Percentiles rank a stretch among this genome's conserved stretches.
Conservation (phyloP, 2,797 vertebrate species). For the Rhadinocentrus ornatus region DNA sequence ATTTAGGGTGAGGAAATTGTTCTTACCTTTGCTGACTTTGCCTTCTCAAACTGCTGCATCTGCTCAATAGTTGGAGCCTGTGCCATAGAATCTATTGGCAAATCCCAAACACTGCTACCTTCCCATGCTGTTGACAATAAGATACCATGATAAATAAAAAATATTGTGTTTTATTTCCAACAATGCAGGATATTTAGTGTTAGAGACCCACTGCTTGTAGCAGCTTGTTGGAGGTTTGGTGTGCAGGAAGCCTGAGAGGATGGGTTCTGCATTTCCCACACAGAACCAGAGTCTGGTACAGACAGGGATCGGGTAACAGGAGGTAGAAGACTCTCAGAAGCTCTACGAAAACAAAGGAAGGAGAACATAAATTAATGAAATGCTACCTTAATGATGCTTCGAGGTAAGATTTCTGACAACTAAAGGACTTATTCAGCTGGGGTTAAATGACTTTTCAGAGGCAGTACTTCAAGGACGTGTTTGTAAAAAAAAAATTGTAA, state of each 20-base stretch:
- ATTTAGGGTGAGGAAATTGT: not conserved
- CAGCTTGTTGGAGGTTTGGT: slow-evolving; percentile 75
- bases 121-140: slow-evolving; percentile 89
- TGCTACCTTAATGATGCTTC: not conserved
- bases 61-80: slow-evolving; percentile 95
- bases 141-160: not conserved
- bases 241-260: slow-evolving; percentile 90
- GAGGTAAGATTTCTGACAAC: not conserved
- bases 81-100: slow-evolving; percentile 92
- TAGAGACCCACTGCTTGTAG: slow-evolving; percentile 75
- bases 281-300: slow-evolving; percentile 92
- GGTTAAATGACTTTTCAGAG: not conserved
- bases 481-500: not conserved
- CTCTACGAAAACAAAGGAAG: slow-evolving; percentile 52
- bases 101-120: slow-evolving; percentile 97
- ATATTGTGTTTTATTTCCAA: not conserved
- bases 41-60: slow-evolving; percentile 96
- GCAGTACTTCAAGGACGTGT: not conserved
- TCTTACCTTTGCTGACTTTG: slow-evolving; percentile 93
- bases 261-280: slow-evolving; percentile 96
- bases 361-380: not conserved
- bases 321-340: slow-evolving; percentile 86
- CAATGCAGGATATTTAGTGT: not conserved
- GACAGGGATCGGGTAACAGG: slow-evolving; percentile 93
- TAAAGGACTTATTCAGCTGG: not conserved